Evolutionary conservation across 2,797 vertebrate genomes (phyloP).

Genomic region (Coilia nasus): DNA sequence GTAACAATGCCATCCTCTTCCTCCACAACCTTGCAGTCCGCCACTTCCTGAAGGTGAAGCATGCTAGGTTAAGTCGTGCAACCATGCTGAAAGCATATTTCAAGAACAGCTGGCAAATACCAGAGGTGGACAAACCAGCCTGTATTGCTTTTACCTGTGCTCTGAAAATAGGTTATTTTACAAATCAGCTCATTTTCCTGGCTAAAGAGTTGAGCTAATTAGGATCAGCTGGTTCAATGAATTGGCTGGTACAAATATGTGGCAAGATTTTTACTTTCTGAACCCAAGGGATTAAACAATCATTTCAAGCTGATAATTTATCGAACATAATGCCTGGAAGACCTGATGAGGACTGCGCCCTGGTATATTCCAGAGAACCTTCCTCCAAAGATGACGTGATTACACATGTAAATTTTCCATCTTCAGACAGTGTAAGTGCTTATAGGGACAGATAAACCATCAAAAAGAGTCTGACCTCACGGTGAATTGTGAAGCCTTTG

Average conservation of each 20-base stretch:
- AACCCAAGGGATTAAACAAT: not conserved
- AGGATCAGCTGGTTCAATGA: no score
- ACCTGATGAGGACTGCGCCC: not conserved
- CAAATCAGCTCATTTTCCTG: no score
- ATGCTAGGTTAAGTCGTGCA: not conserved
- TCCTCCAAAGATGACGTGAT: not conserved
- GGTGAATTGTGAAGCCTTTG: conserved; percentile 89
- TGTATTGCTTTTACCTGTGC: no score
- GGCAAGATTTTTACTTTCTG: no score
- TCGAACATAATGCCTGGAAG: not conserved
- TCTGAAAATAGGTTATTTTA: no score
- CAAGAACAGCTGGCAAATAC: not conserved
- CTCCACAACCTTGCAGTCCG: conserved; percentile 78
- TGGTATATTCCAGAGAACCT: not conserved
- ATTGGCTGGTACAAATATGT: no score
- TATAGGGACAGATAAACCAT: no score
- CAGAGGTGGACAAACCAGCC: not conserved
- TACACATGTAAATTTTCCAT: not conserved
- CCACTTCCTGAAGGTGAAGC: conserved; percentile 74
- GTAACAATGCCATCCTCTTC: conserved; percentile 64
- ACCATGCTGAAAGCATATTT: not conserved
- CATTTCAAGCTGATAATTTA: not conserved
- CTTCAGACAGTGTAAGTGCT: not conserved
- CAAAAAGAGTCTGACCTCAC: conserved; percentile 79
- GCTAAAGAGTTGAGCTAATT: no score